Percentiles rank a stretch among this genome's conserved stretches.
phyloP scores from a whole-genome alignment of 2,113 vertebrate species.

The Tetrao urogallus region DNA sequence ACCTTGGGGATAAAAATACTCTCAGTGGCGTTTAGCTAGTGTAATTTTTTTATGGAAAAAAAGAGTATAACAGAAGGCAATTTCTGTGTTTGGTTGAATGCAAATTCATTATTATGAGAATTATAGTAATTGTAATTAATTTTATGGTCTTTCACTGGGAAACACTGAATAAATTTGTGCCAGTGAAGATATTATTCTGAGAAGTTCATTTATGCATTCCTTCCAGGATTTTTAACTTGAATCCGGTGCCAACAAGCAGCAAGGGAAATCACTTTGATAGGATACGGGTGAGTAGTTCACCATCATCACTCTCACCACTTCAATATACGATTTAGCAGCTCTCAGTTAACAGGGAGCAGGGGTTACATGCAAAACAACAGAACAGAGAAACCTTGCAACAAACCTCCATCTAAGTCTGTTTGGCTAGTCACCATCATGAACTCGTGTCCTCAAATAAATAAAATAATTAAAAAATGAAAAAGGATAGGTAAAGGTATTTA shows the following conservation, averaged over 20 bases:
- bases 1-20: constrained; percentile 37
- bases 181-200: background rate
- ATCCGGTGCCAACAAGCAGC: background rate
- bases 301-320: background rate
- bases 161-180: background rate
- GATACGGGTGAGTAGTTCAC: background rate
- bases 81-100: background rate
- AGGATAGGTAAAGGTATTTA: background rate
- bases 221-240: background rate
- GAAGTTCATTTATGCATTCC: background rate
- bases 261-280: background rate
- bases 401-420: background rate
- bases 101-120: background rate
- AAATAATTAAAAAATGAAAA: background rate
- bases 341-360: background rate
- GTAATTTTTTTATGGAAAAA: background rate
- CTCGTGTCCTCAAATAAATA: background rate
- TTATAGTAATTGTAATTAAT: constrained; percentile 12
- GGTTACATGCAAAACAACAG: background rate
- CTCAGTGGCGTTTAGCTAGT: background rate
- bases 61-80: background rate
- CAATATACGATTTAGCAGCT: background rate
- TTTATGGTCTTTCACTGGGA: background rate
- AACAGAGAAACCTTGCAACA: background rate
- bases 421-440: background rate